Evolutionary conservation across 2,113 vertebrate species (phyloP).

Genomic region (Hemicordylus capensis): DNA sequence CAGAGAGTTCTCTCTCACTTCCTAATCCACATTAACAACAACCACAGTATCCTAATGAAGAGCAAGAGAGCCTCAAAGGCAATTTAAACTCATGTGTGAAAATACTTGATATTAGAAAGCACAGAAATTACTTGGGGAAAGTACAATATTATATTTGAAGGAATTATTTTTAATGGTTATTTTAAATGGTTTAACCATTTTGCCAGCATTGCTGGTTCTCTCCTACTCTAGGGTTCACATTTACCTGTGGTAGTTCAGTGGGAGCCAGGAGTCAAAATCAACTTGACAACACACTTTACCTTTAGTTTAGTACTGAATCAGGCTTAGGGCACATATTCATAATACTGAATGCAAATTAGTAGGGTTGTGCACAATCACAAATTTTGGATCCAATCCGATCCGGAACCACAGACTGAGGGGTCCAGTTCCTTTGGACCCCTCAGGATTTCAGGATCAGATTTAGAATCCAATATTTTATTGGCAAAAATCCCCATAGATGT

Average conservation of each 20-base stretch:
- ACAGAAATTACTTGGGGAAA: slow-evolving; percentile 33
- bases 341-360: neutral
- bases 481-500: no score
- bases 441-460: no score
- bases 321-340: neutral
- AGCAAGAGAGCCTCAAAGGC: neutral
- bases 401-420: no score
- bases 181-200: slow-evolving; percentile 37
- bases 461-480: no score
- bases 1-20: neutral
- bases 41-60: neutral
- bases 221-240: no score
- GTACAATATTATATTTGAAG: neutral
- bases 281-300: no score
- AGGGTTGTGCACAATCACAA: no score
- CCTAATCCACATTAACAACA: neutral
- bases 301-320: neutral
- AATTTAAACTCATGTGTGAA: neutral
- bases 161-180: neutral
- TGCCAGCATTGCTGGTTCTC: no score
- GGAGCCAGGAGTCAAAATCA: no score
- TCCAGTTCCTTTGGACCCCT: no score
- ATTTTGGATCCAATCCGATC: no score
- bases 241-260: no score
- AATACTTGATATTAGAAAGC: slow-evolving; percentile 41